phyloP scores from a whole-genome alignment of 2,113 vertebrate species.

The Phocoena sinus region DNA sequence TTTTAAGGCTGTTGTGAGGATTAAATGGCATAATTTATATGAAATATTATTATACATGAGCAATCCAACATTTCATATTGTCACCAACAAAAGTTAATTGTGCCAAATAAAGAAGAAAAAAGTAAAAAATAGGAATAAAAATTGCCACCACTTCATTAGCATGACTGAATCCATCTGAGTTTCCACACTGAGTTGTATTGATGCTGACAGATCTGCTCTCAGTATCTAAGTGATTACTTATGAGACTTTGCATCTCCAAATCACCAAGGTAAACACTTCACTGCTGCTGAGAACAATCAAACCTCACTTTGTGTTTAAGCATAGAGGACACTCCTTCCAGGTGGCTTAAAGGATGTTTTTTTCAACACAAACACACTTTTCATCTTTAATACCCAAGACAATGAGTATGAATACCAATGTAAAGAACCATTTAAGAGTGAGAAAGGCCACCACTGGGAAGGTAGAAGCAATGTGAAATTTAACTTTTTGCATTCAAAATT shows the following conservation, averaged over 20 bases:
- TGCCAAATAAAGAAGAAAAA: neutral
- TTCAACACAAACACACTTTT: neutral
- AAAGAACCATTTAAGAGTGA: neutral
- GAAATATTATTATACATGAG: neutral
- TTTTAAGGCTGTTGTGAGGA: neutral
- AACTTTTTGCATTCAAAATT: neutral
- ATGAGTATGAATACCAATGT: neutral
- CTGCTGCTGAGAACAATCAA: neutral
- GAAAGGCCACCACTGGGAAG: neutral
- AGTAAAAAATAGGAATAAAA: neutral
- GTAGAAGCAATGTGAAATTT: rapidly evolving
- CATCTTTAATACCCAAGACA: neutral
- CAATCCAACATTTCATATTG: neutral
- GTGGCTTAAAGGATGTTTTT: neutral
- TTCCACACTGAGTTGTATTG: rapidly evolving
- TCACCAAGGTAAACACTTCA: neutral
- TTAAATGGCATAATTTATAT: neutral
- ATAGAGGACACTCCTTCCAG: neutral
- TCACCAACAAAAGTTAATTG: neutral
- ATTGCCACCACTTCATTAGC: neutral
- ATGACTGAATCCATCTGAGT: neutral
- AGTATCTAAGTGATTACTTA: no score
- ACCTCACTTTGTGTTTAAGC: neutral
- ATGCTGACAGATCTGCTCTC: rapidly evolving
- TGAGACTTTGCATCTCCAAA: neutral